Conservation (phyloP, 1,140 invertebrate species). For the Hylyphantes graminicola region DNA sequence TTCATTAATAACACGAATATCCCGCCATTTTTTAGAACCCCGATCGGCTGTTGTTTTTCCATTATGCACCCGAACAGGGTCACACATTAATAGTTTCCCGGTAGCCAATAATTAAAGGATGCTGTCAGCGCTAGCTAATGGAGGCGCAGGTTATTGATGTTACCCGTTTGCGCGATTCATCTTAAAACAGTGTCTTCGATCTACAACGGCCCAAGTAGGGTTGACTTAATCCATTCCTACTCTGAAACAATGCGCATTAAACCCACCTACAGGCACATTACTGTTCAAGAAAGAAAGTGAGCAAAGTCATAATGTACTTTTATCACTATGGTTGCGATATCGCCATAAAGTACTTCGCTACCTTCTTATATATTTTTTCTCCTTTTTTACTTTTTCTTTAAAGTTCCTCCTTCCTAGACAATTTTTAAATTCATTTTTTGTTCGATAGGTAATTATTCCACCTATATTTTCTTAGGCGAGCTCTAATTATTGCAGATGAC, state of each 20-base stretch:
- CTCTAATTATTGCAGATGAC: constrained; percentile 3
- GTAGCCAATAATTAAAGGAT: constrained; percentile 54
- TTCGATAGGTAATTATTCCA: constrained; percentile 33
- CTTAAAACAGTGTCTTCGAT: not conserved
- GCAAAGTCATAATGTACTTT: no score
- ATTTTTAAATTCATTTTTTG: not conserved
- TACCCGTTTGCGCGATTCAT: constrained; percentile 40
- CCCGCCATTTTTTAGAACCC: not conserved
- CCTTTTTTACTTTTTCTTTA: constrained; percentile 3
- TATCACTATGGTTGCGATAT: no score
- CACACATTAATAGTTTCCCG: constrained; percentile 52
- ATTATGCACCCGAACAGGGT: constrained; percentile 37
- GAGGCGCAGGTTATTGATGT: constrained; percentile 53
- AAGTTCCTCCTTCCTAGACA: not conserved
- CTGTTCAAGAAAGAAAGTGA: no score
- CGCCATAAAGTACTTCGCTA: constrained; percentile 16
- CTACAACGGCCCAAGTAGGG: no score
- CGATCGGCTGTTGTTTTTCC: constrained; percentile 55
- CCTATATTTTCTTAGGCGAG: constrained; percentile 22
- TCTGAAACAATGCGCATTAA: no score
- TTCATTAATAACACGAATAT: constrained; percentile 54
- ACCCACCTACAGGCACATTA: no score
- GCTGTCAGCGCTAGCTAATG: constrained; percentile 49
- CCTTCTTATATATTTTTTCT: constrained; percentile 18
- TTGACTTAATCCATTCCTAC: no score